A percentile compares a stretch with the other conserved stretches of the same genome.
phyloP scores from a whole-genome alignment of 2,888 invertebrate genomes.

The Tuta absoluta region DNA sequence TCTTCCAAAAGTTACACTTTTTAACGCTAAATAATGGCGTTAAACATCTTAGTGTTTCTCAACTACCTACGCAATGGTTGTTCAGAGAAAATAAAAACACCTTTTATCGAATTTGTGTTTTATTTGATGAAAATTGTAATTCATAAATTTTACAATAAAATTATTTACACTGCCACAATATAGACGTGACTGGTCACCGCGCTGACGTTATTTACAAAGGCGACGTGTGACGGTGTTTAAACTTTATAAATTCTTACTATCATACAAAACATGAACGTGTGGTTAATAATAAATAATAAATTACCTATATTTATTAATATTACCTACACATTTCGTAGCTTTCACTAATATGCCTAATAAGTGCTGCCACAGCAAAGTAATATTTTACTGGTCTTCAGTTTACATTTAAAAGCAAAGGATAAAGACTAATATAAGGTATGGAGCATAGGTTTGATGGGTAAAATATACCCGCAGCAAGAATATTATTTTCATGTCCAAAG shows the following conservation, averaged over 20 bases:
- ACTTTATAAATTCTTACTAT: conserved; percentile 36
- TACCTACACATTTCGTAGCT: not conserved
- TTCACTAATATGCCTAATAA: not conserved
- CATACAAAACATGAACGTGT: conserved; percentile 34
- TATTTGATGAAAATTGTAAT: conserved; percentile 80
- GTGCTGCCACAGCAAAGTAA: not conserved
- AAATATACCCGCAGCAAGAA: no score
- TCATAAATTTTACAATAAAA: conserved; percentile 78
- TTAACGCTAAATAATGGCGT: no score
- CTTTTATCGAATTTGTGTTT: conserved; percentile 66
- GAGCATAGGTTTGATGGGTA: not conserved
- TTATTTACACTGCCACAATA: conserved; percentile 76
- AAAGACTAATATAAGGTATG: no score
- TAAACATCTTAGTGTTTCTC: no score
- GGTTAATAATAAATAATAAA: conserved; percentile 30
- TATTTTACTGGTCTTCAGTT: not conserved
- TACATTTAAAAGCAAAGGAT: not conserved
- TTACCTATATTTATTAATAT: conserved; percentile 21
- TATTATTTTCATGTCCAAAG: no score
- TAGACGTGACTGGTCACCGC: conserved; percentile 59
- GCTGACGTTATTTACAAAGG: conserved; percentile 67
- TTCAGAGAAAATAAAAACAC: conserved; percentile 10
- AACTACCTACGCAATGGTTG: no score
- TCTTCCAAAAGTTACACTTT: no score
- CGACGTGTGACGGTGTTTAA: conserved; percentile 49